Base-by-base conservation (phyloP, 1,140 invertebrate species). In the Trichoplusia ni region DNA sequence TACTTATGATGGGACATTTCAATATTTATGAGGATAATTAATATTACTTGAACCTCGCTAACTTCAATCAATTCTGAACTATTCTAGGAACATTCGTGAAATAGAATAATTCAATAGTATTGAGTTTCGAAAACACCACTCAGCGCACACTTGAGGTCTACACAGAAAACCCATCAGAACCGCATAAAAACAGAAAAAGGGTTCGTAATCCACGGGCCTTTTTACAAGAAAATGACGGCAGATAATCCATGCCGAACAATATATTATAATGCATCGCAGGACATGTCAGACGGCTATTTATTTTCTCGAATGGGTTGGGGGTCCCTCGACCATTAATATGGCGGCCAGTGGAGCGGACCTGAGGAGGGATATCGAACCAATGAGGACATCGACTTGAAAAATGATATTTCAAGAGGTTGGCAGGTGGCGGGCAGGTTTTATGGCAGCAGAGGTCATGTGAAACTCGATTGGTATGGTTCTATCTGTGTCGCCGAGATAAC, bases 361-460 rank as follows among this genome's bases (percentile, higher is more conserved):
- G 79, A 84, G 70, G 61, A 79, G 77, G 78, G 84, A 73, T 76
- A 78, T 81, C 66, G 79, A 77, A 69, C 64, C 68, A 72, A 78
- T 73, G 81, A 75, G 64, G 38, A 71, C 71, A 77, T 84, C 76
- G 82, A 85, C 84, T 69, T 87, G 82, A 87, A 80, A 86, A 85
- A 86, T 86, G 78, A 81, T 47, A 19, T 37, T 51, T 69, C 66
- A 71, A 70, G 67, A 46, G 60, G 73, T 59, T 63, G 69, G 61
- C 76, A 81, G 75, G 75, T 81, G 77, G 37, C 9, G 19, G 21
- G 19, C 40, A 27, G 19, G 13, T 11, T n/a, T 13, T 25, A 29
- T 23, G 18, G 14, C 7, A 23, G 23, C 23, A 42, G 6, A 38
- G 29, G 49, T 27, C 29, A 40, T 40, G 46, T 18, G 46, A 31